Conservation (phyloP, 2,888 invertebrate genomes). For the Aspidiotus destructor region DNA sequence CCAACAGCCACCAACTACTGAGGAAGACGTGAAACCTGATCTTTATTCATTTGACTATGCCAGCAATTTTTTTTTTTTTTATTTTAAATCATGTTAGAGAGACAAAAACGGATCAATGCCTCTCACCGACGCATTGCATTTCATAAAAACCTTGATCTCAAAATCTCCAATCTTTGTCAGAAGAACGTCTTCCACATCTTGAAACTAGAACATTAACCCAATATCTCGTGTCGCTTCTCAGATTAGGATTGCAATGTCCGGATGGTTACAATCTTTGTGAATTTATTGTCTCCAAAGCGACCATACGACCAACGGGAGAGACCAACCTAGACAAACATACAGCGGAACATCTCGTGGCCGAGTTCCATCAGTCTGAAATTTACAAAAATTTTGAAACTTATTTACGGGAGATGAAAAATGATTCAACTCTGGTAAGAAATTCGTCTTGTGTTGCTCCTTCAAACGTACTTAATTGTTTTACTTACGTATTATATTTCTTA, state of each 20-base stretch:
- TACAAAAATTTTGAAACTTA: background rate
- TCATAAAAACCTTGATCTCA: background rate
- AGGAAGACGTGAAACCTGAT: no score
- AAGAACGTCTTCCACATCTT: no score
- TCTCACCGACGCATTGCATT: no score
- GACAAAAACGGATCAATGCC: no score
- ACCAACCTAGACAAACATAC: background rate
- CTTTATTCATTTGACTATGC: no score
- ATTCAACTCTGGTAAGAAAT: background rate
- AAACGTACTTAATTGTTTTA: no score
- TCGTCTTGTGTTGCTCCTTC: background rate
- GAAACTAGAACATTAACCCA: background rate
- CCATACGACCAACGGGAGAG: slow-evolving; percentile 17
- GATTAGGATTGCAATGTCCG: slow-evolving; percentile 58
- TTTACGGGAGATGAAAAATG: background rate
- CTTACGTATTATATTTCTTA: no score
- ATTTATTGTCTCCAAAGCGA: slow-evolving; percentile 60
- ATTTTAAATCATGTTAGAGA: no score
- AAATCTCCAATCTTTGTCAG: no score
- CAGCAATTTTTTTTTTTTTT: no score
- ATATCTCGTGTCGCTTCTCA: slow-evolving; percentile 39
- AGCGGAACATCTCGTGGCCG: background rate
- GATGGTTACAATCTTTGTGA: slow-evolving; percentile 77
- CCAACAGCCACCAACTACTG: no score
- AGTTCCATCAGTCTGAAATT: background rate